Evolutionary conservation across 2,888 invertebrate species (phyloP), one percentile per base, ranked within the genome.

Genomic region (Pelosia muscerda): DNA sequence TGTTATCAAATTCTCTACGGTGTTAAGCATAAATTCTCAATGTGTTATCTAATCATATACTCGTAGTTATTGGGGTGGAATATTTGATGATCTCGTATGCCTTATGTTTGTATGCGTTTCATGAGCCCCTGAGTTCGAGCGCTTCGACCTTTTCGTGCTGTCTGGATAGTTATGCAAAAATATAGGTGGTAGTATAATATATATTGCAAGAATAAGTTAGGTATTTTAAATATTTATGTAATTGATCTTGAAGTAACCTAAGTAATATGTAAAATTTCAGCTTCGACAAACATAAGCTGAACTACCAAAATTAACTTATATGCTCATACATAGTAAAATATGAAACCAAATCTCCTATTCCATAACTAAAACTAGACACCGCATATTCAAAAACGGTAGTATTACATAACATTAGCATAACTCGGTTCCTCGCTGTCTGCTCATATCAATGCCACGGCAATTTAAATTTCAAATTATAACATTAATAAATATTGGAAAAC

Each of bases 361-460:
- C 53, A 22, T 31, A 54, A 55, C 34, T 59, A 60, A 53, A 59
- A 61, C 38, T 66, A 60, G 60, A 66, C 34, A 38, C 26, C 61
- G 28, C 42, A 61, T 66, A 66, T 55, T 61, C 54, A 57, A 72
- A 49, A 71, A 73, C 58, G 69, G 66, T 69, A 65, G 38, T 67
- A 31, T 79, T 75, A 59, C 74, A 77, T 74, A 80, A 77, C 25
- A 69, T 69, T 74, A 75, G 72, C 74, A 68, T 75, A 73, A 78
- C 69, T 75, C 72, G 85, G 83, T 77, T 70, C 85, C 85, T 74
- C 78, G 69, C 73, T 64, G 85, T 85, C 85, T 85, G 66, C 62
- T 65, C 53, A 57, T 71, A 60, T 79, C 80, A 79, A 81, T 79
- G 76, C 34, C 72, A 59, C 60, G 70, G 42, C 23, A 66, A 79